phyloP scores from a whole-genome alignment of 2,113 vertebrate species.

The Nothoprocta perdicaria region DNA sequence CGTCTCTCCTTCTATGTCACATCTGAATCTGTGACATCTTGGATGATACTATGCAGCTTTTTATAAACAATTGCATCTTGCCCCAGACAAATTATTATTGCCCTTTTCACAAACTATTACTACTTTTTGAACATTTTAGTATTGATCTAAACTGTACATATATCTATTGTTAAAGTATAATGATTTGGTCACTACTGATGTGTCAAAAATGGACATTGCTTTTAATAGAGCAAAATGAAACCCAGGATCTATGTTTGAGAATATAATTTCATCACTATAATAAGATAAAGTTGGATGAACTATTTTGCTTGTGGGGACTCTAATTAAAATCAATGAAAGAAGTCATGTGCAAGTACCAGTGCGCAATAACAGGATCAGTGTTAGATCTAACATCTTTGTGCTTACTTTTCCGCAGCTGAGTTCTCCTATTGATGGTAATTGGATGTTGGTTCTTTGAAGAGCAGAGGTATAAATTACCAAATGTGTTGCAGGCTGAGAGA shows the following conservation, averaged over 20 bases:
- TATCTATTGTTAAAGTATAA: accelerated
- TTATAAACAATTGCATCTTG: background rate
- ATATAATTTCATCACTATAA: background rate
- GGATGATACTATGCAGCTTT: background rate
- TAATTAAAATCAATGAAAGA: constrained; percentile 52
- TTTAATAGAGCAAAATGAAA: background rate
- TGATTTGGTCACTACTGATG: background rate
- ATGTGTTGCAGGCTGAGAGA: background rate
- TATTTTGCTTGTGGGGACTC: background rate
- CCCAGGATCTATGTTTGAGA: background rate
- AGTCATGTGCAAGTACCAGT: background rate
- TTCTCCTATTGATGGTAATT: constrained; percentile 29
- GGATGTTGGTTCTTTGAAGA: constrained; percentile 15
- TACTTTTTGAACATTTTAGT: background rate
- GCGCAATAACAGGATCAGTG: background rate
- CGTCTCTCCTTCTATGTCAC: background rate
- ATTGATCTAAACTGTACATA: background rate
- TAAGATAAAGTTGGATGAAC: background rate
- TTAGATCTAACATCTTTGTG: background rate
- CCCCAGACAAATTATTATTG: background rate
- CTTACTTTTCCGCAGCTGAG: background rate
- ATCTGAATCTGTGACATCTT: background rate
- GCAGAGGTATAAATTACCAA: constrained; percentile 28
- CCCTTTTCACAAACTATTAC: background rate
- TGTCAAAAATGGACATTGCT: background rate